Evolutionary conservation across 2,113 vertebrate genomes (phyloP), one percentile per base, ranked within the genome.

Genomic region (Brachyhypopomus occidentalis): DNA sequence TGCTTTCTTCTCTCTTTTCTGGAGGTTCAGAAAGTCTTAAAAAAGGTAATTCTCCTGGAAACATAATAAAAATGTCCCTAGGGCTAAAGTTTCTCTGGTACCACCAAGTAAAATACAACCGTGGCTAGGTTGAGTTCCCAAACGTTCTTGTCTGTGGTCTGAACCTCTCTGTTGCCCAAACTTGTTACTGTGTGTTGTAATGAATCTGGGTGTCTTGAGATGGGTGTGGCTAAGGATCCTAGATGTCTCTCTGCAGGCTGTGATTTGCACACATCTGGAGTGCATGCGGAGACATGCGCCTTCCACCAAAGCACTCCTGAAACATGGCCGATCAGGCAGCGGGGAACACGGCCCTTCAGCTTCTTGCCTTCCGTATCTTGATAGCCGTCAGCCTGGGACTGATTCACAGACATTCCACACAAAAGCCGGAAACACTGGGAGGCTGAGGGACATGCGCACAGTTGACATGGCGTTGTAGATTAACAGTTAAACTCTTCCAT

Each of bases 121-220:
- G 20, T 16, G 30, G 30, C 27, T 20, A 12, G 27, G 12, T 36
- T 41, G 30, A 45, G 48, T 16, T 55, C 25, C 22, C 25, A 8
- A 36, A 58, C 3, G n/a, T 48, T 75, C 34, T 76, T 22, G 7
- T 34, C 4, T 66, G n/a, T 23, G 17, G 20, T 52, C 5, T 75
- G 7, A 58, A n/a, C 60, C 17, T 2, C n/a, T 62, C 20, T 7
- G 14, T 77, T 78, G 84, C 79, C 79, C 45, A 19, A 69, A 85
- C 84, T 75, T 82, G 79, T 84, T n/a, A 71, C 14, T 52, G 58
- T 59, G 63, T 77, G 75, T 80, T 75, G 12, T 60, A 75, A 60
- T 22, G 52, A 72, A 63, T 72, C 20, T 69, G 25, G 66, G 58
- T 58, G 16, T 20, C 17, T 25, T 2, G 7, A 76, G 77, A 36